A percentile compares a stretch with the other conserved stretches of the same genome.
These are phyloP conservation scores for Drosophila punjabiensis DNA, from an alignment of 1,140 invertebrate genomes.

Conservation along the genomic window DNA sequence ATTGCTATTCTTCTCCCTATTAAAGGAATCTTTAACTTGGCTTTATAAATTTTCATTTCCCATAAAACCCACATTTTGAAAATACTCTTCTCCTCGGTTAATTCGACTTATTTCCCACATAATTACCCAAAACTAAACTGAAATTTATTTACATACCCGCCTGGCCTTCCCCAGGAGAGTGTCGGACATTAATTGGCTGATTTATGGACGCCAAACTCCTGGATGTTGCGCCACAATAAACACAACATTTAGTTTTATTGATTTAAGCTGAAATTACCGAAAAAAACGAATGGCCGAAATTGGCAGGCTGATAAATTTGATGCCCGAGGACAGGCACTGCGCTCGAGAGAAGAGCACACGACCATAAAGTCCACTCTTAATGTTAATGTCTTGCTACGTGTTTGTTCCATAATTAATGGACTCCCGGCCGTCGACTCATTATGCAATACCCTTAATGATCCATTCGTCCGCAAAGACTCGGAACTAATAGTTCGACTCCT, in stretches of 20 bases:
- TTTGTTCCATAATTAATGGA: conserved; percentile 52
- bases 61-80: no score
- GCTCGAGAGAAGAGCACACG: conserved; percentile 1
- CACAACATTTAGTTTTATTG: conserved; percentile 60
- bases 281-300: conserved; percentile 38
- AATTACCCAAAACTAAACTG: conserved; percentile 1
- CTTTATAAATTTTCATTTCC: neutral
- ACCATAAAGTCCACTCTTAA: conserved; percentile 37
- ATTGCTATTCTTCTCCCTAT: neutral
- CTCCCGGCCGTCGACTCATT: conserved; percentile 4
- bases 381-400: conserved; percentile 33
- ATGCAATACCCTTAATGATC: conserved; percentile 23
- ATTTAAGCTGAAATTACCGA: conserved; percentile 43
- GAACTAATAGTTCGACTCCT: conserved; percentile 10
- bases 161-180: conserved; percentile 17
- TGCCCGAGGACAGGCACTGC: conserved; percentile 37
- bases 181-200: conserved; percentile 62
- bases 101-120: neutral
- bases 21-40: no score
- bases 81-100: neutral
- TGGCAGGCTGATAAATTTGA: conserved; percentile 47
- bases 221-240: conserved; percentile 50
- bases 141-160: conserved; percentile 25
- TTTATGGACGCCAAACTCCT: conserved; percentile 53
- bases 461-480: conserved; percentile 1